phyloP scores from a whole-genome alignment of 2,113 vertebrate genomes.

The Zosterops japonicus region DNA sequence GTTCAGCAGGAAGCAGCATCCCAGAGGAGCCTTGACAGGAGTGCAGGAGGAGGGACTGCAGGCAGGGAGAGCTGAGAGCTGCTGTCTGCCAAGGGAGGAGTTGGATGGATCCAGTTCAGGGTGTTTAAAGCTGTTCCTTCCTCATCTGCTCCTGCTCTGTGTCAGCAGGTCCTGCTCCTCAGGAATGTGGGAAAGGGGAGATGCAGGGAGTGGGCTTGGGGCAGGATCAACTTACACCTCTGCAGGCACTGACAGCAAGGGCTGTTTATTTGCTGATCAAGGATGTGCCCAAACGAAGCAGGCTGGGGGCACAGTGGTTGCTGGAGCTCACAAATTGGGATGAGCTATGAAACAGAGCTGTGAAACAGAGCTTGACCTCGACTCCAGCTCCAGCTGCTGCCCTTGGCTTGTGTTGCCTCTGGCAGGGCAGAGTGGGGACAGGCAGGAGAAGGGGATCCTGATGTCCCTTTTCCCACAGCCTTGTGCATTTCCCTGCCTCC shows the following conservation, averaged over 20 bases:
- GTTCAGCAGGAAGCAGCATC: neutral
- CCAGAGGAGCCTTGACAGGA: accelerated
- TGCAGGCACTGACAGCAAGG: neutral
- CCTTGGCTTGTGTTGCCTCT: accelerated
- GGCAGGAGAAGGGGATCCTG: neutral
- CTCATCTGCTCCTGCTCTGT: neutral
- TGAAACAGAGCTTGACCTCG: neutral
- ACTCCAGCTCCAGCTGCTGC: neutral
- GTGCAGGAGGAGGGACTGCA: too few species aligned
- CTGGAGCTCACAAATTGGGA: neutral
- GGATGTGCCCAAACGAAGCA: neutral
- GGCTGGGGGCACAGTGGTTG: accelerated
- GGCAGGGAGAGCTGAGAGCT: neutral
- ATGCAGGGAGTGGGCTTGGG: neutral
- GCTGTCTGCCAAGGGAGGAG: neutral
- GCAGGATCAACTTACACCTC: neutral
- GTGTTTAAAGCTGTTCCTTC: neutral
- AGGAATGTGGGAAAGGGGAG: neutral
- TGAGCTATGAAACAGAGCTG: neutral
- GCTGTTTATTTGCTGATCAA: neutral
- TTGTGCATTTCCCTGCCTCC: neutral
- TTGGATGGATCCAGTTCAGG: neutral
- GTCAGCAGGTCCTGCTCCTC: neutral
- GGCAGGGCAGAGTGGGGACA: neutral
- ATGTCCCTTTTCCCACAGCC: neutral